Evolutionary conservation across 2,888 invertebrate species (phyloP).

Genomic region (Andrena camellia): DNA sequence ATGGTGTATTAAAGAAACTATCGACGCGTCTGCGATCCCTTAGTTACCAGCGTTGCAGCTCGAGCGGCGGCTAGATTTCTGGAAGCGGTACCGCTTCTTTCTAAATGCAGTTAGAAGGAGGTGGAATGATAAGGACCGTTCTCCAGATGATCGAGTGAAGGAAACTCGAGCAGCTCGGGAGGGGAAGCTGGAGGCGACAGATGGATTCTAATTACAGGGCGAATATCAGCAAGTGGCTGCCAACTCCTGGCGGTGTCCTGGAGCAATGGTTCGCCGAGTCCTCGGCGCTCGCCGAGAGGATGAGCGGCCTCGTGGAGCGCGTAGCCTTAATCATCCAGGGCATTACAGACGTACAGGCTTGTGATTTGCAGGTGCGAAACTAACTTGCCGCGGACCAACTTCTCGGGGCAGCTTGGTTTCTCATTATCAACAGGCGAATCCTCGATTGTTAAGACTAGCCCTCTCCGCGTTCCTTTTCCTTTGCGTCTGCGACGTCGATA

Average conservation of each 20-base stretch:
- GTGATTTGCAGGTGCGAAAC: constrained; percentile 72
- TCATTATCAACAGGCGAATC: constrained; percentile 30
- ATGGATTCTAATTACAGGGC: constrained; percentile 79
- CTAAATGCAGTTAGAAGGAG: not conserved
- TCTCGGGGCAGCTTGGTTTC: constrained; percentile 34
- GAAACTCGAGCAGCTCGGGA: not conserved
- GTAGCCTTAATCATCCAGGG: constrained; percentile 73
- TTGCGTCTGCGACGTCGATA: not conserved
- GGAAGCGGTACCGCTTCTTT: not conserved
- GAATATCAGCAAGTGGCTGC: constrained; percentile 81
- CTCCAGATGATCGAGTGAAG: constrained; percentile 3
- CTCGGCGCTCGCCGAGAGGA: constrained; percentile 70
- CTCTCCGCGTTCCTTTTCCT: not conserved
- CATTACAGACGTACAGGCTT: constrained; percentile 57
- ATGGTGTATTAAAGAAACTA: no score
- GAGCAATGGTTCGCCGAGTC: constrained; percentile 77
- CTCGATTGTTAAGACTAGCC: constrained; percentile 28
- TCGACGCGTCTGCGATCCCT: not conserved
- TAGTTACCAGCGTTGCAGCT: not conserved
- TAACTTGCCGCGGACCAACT: constrained; percentile 31
- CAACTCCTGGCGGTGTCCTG: constrained; percentile 67
- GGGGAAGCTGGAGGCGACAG: constrained; percentile 9
- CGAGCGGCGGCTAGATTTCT: not conserved
- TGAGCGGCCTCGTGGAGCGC: constrained; percentile 69
- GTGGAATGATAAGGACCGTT: not conserved